Base-by-base conservation (phyloP, 2,888 invertebrate species). In the Phlogophora meticulosa region DNA sequence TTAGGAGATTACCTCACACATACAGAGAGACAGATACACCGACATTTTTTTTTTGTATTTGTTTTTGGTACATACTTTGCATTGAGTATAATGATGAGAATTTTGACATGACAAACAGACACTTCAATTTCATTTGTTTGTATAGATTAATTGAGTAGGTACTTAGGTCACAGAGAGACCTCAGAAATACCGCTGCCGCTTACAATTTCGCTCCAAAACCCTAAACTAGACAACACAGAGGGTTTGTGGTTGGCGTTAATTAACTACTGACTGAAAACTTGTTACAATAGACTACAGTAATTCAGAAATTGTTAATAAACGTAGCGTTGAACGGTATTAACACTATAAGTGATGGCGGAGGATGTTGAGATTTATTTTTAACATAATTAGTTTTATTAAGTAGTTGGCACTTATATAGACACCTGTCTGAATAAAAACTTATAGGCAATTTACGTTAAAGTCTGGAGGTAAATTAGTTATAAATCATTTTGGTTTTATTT, bases 231-330 rank as follows among this genome's bases (percentile, higher is more conserved):
- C 89, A 91, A 87, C 87, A 87, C 85, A 88, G 86, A 88, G 87
- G 88, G 86, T 85, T 81, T 91, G 92, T 84, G 93, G 92, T 89
- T 88, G 84, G 80, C 89, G 89, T 92, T 93, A 93, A 93, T 93
- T 93, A 93, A 93, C 93, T 92, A 89, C 88, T 87, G 90, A 89
- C 91, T 90, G 89, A 91, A 91, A 93, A 91, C 91, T 92, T 91
- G 91, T 87, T 90, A 91, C 87, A 90, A 90, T 91, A 86, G 87
- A 88, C 83, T 86, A 78, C 78, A 90, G 86, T 85, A 87, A 91
- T 91, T 92, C 87, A 76, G 86, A 89, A 91, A 91, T 89, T 90
- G 88, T 88, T 88, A 86, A 86, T 89, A 88, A 87, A 85, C 82
- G 80, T 74, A 49, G 69, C 75, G 79, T 78, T 83, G 81, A 83